Percentiles rank a stretch among this genome's conserved stretches.
These are phyloP conservation scores for Yponomeuta malinellus DNA, from an alignment of 2,888 invertebrate species.

Conservation along the genomic window DNA sequence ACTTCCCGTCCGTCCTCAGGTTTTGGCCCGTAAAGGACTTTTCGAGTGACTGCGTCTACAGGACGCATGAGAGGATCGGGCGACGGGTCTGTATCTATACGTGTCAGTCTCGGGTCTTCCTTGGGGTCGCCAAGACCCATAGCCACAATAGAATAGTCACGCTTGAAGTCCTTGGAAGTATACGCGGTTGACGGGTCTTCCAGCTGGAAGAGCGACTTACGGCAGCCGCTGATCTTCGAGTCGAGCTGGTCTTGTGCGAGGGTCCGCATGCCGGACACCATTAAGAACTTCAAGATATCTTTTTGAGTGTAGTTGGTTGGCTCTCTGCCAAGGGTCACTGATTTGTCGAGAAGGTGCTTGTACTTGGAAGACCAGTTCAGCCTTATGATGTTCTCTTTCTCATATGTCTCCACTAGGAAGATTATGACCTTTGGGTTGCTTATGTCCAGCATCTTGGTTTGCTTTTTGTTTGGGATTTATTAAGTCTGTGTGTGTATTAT, in stretches of 20 bases:
- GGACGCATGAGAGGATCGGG: constrained; percentile 41
- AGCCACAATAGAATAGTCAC: constrained; percentile 37
- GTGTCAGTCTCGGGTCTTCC: constrained; percentile 35
- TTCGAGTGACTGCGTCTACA: constrained; percentile 29
- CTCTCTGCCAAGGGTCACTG: neutral
- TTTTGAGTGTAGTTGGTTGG: constrained; percentile 7
- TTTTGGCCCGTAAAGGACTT: constrained; percentile 37
- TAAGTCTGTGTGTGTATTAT: neutral
- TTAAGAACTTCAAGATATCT: constrained; percentile 25
- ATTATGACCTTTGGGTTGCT: neutral
- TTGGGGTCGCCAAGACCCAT: constrained; percentile 39
- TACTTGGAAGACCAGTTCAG: constrained; percentile 6
- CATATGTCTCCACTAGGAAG: constrained; percentile 11
- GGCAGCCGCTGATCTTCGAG: neutral
- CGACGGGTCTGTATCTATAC: constrained; percentile 33
- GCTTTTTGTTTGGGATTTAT: neutral
- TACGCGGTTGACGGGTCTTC: neutral
- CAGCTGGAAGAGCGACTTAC: neutral
- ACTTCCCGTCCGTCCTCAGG: constrained; percentile 36
- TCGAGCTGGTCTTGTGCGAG: constrained; percentile 31
- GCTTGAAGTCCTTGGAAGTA: constrained; percentile 28
- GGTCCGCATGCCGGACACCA: constrained; percentile 33
- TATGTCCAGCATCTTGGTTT: neutral
- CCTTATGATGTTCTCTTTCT: constrained; percentile 6
- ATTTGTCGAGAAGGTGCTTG: neutral